Evolutionary conservation across 2,113 vertebrate genomes (phyloP), one percentile per base, ranked within the genome.

Genomic region (Eretmochelys imbricata): DNA sequence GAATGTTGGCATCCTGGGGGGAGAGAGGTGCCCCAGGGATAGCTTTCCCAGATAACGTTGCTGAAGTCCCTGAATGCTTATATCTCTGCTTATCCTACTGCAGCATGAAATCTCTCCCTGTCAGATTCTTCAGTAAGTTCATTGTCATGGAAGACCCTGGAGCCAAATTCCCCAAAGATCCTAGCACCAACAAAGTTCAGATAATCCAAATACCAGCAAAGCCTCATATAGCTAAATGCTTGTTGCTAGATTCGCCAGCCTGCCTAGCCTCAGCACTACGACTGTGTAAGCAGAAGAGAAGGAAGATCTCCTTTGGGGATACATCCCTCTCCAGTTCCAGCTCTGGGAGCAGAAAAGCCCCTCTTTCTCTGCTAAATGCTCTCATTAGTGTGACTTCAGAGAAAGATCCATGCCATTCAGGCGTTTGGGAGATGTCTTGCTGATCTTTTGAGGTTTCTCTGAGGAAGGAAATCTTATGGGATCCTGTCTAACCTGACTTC

Each of bases 381-480:
- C 48, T 55, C 12, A 2, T 76, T 69, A 55, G 55, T 10, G 59
- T 6, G 35, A 62, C 35, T 85, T 38, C 6, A 10, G 62, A 27
- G 50, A n/a, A 29, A 48, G 49, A 42, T 72, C 72, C 5, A 2
- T 31, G 22, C 59, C 62, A n/a, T 14, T 51, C 12, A 16, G 35
- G 48, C 1, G 0, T 25, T 1, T 0, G 5, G 16, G 50, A 69
- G 16, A 57, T 55, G 14, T 2, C 1, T 8, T 0, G 1, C 9
- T 2, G 16, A 19, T 80, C 0, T 1, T 10, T 25, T 49, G 81
- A 42, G 38, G 12, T 14, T 89, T 82, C n/a, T 35, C 24, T 0
- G 0, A 1, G 13, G 82, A 54, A 50, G 12, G n/a, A 79, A 79
- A 69, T 51, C 2, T 1, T 29, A 19, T 0, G 0, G 19, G 54